Conservation (phyloP, 2,113 vertebrate genomes). For the Sula dactylatra region DNA sequence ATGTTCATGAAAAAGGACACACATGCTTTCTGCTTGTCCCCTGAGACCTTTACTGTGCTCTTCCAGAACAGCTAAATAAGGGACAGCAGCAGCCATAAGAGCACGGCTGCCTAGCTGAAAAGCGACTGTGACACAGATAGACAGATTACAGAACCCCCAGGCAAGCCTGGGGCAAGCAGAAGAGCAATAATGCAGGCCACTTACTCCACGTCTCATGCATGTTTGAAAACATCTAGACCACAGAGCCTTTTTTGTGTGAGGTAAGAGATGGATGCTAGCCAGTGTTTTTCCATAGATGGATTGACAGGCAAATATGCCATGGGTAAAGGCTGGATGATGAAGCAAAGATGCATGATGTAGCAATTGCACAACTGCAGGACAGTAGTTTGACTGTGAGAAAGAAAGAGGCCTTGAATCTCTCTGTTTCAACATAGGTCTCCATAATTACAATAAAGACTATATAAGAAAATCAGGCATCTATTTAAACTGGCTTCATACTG, state of each 20-base stretch:
- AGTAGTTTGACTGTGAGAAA: slow-evolving; percentile 2
- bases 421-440: not conserved
- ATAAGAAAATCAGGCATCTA: not conserved
- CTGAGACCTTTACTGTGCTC: not conserved
- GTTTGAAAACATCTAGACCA: not conserved
- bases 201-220: not conserved
- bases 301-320: not conserved
- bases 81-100: not conserved
- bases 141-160: not conserved
- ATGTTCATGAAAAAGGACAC: not conserved
- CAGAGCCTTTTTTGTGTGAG: not conserved
- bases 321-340: slow-evolving; percentile 11
- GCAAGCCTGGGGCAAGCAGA: not conserved
- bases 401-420: not conserved
- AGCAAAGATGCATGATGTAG: not conserved
- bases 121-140: not conserved
- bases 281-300: slow-evolving; percentile 1
- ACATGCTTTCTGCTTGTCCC: not conserved
- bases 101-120: not conserved
- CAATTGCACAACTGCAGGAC: not conserved
- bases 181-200: not conserved
- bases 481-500: not conserved
- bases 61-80: not conserved
- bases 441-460: not conserved
- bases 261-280: not conserved